Base-by-base conservation (phyloP, 2,113 vertebrate genomes). In the Hypocryptadius cinnamomeus region DNA sequence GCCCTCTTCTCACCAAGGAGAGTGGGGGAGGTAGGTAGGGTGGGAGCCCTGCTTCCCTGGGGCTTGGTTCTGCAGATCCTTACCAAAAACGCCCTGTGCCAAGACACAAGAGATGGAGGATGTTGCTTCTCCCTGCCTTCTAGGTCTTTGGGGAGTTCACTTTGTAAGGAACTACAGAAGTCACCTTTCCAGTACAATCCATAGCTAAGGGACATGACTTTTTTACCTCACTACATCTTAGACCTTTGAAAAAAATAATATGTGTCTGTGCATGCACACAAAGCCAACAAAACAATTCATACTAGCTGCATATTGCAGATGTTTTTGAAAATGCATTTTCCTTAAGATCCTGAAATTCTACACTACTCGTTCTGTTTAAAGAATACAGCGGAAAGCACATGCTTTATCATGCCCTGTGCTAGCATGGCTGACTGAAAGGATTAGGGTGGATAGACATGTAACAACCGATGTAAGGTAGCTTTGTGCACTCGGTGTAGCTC, bases 401-500 rank as follows among this genome's bases (percentile, higher is more conserved):
- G 35, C 20, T 66, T 84, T 68, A n/a, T 56, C 1, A 3, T 60
- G 42, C 48, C 8, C 47, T 1, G 1, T 17, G 15, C 17, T 54
- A 27, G 51, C 7, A 2, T 3, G 7, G 12, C 45, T 71, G 23
- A 35, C 20, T 37, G 48, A 48, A 78, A 20, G 10, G 17, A 56
- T 47, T 31, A 12, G 5, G 11, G 31, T 31, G 40, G 23, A 27
- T 1, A 56, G 64, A 30, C 21, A 24, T 0, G 4, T 11, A 54
- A 33, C 13, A 42, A 3, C 8, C 4, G 3, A 47, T 18, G 24
- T 39, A 42, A 56, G 44, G 30, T 9, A 31, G 10, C 6, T 68
- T 22, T 42, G 15, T 35, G 20, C 14, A 9, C 18, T 76, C 3
- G 0, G 11, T 1, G 0, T n/a, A 30, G 37, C 48, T 64, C 19